Percentiles rank a stretch among this genome's conserved stretches.
Evolutionary conservation across 2,797 vertebrate species (phyloP).

Genomic region (Myotis findleyi): DNA sequence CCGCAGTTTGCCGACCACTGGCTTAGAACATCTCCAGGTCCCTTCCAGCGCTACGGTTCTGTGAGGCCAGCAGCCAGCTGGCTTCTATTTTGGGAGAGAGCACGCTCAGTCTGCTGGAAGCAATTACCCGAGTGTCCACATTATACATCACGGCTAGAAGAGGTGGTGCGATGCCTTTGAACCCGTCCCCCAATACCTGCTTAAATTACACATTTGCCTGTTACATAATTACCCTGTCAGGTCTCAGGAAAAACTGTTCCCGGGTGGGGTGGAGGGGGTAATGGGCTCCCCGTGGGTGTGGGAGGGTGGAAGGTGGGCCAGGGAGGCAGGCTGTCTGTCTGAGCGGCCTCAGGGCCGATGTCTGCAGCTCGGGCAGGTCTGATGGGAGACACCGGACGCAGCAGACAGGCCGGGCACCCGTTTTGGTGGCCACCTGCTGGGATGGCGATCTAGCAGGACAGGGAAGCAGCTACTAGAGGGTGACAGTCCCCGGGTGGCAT

Average conservation of each 20-base stretch:
- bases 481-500: fast-evolving
- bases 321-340: not conserved
- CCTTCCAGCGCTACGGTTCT: not conserved
- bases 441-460: not conserved
- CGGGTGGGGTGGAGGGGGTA: not conserved
- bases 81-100: constrained; percentile 47
- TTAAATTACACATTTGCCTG: not conserved
- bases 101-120: constrained; percentile 23
- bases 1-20: too few relatives aligned
- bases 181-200: not conserved
- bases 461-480: not conserved
- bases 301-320: not conserved
- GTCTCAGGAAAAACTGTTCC: constrained; percentile 20
- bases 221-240: not conserved
- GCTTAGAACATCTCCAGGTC: not conserved
- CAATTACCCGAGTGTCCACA: constrained; percentile 10
- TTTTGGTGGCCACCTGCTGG: not conserved
- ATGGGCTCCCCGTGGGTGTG: not conserved
- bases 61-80: constrained; percentile 2
- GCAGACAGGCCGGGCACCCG: not conserved
- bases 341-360: not conserved
- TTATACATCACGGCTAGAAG: not conserved
- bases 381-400: not conserved
- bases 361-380: not conserved
- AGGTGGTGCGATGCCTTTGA: constrained; percentile 60